Conservation (phyloP, 2,888 invertebrate species). For the Stenotaenia linearis region DNA sequence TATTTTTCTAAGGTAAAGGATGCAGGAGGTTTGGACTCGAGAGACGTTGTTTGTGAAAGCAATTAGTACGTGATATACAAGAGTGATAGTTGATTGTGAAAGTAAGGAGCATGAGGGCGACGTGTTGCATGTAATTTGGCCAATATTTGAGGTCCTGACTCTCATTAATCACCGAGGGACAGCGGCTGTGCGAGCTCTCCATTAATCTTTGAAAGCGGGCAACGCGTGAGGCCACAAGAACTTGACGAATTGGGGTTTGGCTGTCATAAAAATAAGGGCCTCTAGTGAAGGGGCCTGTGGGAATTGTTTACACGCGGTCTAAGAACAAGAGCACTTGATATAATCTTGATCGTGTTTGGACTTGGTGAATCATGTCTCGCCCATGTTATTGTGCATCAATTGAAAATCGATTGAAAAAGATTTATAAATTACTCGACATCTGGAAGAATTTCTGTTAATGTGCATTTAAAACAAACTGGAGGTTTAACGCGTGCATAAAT, state of each 20-base stretch:
- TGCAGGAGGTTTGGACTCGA: background rate
- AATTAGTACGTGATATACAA: constrained; percentile 15
- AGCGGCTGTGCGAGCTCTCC: constrained; percentile 15
- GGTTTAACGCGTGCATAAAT: too few species aligned
- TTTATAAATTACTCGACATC: background rate
- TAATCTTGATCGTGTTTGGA: background rate
- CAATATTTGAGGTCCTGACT: constrained; percentile 19
- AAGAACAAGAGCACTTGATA: background rate
- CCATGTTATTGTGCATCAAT: background rate
- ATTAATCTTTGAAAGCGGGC: constrained; percentile 15
- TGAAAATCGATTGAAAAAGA: background rate
- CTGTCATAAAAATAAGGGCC: constrained; percentile 5
- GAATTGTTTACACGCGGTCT: background rate
- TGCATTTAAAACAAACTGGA: too few species aligned
- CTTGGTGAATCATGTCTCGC: background rate
- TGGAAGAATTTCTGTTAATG: too few species aligned
- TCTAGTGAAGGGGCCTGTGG: background rate
- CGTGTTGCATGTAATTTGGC: constrained; percentile 19
- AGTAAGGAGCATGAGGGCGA: constrained; percentile 3
- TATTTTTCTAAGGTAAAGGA: background rate
- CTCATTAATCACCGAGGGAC: constrained; percentile 14
- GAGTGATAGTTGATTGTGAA: constrained; percentile 15
- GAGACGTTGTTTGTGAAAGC: background rate
- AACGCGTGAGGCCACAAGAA: constrained; percentile 7
- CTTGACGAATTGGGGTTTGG: constrained; percentile 11